Conservation (phyloP, 2,888 invertebrate species). For the Drosophila peninsularis region DNA sequence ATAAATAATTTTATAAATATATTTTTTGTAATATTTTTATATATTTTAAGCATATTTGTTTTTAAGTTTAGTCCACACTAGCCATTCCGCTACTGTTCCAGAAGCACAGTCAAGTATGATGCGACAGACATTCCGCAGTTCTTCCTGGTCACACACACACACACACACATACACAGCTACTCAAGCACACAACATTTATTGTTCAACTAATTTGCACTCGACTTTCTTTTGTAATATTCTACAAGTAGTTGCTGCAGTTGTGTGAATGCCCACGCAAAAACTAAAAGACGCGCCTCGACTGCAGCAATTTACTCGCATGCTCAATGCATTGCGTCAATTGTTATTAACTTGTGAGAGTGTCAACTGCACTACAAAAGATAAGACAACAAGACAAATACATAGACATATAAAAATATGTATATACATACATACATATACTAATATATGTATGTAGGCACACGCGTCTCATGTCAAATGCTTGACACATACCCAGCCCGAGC, state of each 20-base stretch:
- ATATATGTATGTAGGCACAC: slow-evolving; percentile 34
- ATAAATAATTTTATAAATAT: too few species aligned
- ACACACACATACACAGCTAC: slow-evolving; percentile 23
- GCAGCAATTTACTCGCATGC: slow-evolving; percentile 41
- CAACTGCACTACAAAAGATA: slow-evolving; percentile 52
- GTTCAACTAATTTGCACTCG: slow-evolving; percentile 62
- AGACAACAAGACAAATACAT: slow-evolving; percentile 25
- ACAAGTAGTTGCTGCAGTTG: slow-evolving; percentile 36
- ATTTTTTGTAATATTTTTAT: too few species aligned
- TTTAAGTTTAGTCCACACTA: background rate
- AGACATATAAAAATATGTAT: slow-evolving; percentile 3
- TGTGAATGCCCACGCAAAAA: slow-evolving; percentile 18
- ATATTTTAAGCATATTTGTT: too few species aligned
- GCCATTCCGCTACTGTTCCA: slow-evolving; percentile 28
- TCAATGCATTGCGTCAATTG: slow-evolving; percentile 68
- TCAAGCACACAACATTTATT: slow-evolving; percentile 41
- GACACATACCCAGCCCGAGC: slow-evolving; percentile 25
- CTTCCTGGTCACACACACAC: slow-evolving; percentile 63
- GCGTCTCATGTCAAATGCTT: slow-evolving; percentile 54
- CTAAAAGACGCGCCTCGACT: slow-evolving; percentile 8
- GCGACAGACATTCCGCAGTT: slow-evolving; percentile 32
- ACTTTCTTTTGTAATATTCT: slow-evolving; percentile 52
- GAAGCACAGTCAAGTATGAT: background rate
- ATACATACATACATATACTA: background rate
- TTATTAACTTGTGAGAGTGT: slow-evolving; percentile 77